Evolutionary conservation across 1,140 invertebrate species (phyloP), one percentile per base, ranked within the genome.

Genomic region (Oedothorax gibbosus): DNA sequence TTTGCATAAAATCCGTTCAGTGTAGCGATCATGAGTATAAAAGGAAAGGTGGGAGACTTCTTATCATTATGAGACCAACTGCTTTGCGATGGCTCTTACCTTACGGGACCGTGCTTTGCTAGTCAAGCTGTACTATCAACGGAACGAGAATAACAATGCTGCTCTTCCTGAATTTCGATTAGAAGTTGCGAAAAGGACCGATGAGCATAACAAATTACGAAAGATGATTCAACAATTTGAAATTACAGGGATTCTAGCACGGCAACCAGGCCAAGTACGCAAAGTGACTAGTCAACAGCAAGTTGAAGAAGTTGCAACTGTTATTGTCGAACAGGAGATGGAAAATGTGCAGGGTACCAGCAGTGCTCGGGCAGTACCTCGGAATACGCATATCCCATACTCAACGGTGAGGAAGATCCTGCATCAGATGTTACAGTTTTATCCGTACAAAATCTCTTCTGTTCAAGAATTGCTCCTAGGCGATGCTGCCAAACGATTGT

Each of bases 341-440:
- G n/a, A 14, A n/a, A 60, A 60, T 60, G n/a, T 60, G n/a, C 57
- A 60, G 6, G 6, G 57, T 60, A 60, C 57, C 3, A 60, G 57
- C 3, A n/a, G 57, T 3, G 57, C 6, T 60, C 6, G 57, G 57
- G 57, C 57, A 60, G 10, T 62, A 62, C 11, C 60, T 14, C 18
- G 60, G 11, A 15, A 7, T 7, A 62, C 60, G 60, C 0, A 62
- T 15, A 62, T 62, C 18, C 60, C 11, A 62, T 78, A 78, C 60
- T 78, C 35, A 65, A 62, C 7, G 49, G 8, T n/a, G 60, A 1
- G 2, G 10, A 78, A 78, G 2, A 65, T 65, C 75, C 8, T 64
- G 21, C 15, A 65, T 64, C 60, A 78, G 62, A 78, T 78, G n/a
- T 65, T 65, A 35, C 62, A 78, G 7, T 64, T 78, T 64, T 78